These are phyloP conservation scores for Bombus sibiricus DNA, from an alignment of 1,140 invertebrate species.

Conservation along the genomic window DNA sequence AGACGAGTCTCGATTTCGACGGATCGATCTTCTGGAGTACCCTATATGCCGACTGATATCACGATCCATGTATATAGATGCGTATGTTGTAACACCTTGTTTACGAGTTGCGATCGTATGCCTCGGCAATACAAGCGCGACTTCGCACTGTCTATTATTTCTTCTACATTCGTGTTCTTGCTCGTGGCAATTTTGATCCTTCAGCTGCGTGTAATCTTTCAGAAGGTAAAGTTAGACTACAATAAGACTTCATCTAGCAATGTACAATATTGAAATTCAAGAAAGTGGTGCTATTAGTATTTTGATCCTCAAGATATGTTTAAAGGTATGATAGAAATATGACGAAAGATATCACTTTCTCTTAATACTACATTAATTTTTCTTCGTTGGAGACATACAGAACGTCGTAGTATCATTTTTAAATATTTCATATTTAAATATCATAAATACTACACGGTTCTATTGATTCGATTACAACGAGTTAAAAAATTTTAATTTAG, in stretches of 20 bases:
- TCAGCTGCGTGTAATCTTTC: neutral
- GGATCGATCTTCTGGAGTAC: constrained; percentile 36
- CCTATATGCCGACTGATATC: constrained; percentile 6
- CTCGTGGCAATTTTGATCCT: neutral
- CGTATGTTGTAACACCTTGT: constrained; percentile 31
- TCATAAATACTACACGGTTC: too few species aligned
- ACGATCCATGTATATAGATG: constrained; percentile 15
- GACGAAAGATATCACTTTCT: neutral
- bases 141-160: neutral
- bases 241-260: neutral
- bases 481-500: neutral
- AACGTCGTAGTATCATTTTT: too few species aligned
- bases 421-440: too few species aligned
- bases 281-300: neutral
- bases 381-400: too few species aligned
- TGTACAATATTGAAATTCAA: neutral
- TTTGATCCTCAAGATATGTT: neutral
- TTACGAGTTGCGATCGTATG: constrained; percentile 7
- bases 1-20: constrained; percentile 22
- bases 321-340: neutral
- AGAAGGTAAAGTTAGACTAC: neutral
- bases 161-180: neutral
- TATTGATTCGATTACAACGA: too few species aligned
- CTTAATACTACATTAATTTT: too few species aligned
- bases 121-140: neutral